Evolutionary conservation across 1,140 invertebrate species (phyloP).

Genomic region (Eupristina koningsbergeri): DNA sequence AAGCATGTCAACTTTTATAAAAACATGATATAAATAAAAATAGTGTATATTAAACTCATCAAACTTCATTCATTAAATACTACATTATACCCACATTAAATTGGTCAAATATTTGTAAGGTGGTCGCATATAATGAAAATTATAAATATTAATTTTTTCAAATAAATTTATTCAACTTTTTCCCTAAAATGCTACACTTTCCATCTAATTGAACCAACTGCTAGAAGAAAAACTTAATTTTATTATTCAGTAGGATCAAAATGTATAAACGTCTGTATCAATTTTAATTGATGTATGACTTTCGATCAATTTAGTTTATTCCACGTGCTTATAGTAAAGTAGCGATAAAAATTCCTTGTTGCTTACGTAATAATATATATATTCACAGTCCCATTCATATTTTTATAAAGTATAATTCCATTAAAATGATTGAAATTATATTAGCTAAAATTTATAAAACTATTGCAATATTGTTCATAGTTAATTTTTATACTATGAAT

Average conservation of each 20-base stretch:
- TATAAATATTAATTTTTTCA: not conserved
- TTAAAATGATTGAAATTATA: not conserved
- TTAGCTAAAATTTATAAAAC: not conserved
- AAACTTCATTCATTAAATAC: too few relatives aligned
- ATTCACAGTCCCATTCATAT: not conserved
- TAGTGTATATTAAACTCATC: too few relatives aligned
- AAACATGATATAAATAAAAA: too few relatives aligned
- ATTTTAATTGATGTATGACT: conserved; percentile 10
- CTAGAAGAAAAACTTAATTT: not conserved
- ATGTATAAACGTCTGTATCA: not conserved
- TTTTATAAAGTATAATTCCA: not conserved
- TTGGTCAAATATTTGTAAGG: not conserved
- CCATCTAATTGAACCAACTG: too few relatives aligned
- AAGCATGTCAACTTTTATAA: too few relatives aligned
- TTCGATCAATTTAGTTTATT: conserved; percentile 13
- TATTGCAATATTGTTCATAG: too few relatives aligned
- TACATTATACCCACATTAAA: not conserved
- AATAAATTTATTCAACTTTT: not conserved
- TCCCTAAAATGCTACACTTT: not conserved
- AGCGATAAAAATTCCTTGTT: not conserved
- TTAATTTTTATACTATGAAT: not conserved
- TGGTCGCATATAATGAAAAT: not conserved
- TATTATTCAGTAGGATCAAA: not conserved
- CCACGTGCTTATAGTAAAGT: not conserved
- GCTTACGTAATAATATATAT: not conserved